phyloP scores from a whole-genome alignment of 2,888 invertebrate species.

The Syrista parreyssii region DNA sequence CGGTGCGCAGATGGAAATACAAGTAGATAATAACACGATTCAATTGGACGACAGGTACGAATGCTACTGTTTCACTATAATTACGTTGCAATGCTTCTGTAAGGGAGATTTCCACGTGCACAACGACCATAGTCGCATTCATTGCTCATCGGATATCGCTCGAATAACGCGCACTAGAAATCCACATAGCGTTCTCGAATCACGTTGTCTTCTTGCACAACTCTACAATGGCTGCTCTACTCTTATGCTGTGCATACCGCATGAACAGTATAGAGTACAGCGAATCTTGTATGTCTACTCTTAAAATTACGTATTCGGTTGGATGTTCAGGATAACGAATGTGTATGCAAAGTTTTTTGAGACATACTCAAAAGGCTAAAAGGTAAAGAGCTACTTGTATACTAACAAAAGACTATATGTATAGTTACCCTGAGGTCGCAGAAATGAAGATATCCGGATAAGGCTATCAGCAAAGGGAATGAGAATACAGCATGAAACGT shows the following conservation, averaged over 20 bases:
- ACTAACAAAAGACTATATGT: not conserved
- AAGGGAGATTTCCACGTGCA: not conserved
- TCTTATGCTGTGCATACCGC: not conserved
- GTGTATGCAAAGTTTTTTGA: not conserved
- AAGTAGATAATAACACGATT: not conserved
- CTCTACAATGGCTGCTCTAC: not conserved
- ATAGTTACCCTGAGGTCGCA: not conserved
- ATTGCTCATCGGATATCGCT: not conserved
- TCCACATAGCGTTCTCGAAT: not conserved
- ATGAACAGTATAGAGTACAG: no score
- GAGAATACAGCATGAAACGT: not conserved
- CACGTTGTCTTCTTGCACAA: not conserved
- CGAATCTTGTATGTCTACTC: no score
- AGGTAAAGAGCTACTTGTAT: not conserved
- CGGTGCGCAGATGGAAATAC: slow-evolving; percentile 1
- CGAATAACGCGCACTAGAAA: not conserved
- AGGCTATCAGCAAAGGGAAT: not conserved
- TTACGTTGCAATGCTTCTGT: not conserved
- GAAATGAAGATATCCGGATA: not conserved
- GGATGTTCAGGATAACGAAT: not conserved
- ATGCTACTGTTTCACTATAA: not conserved
- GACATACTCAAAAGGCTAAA: not conserved
- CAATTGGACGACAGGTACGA: slow-evolving; percentile 1
- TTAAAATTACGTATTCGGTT: not conserved
- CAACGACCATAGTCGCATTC: not conserved